Percentiles rank a stretch among this genome's conserved stretches.
Evolutionary conservation across 1,140 invertebrate genomes (phyloP).

Genomic region (Pteromalus puparum): DNA sequence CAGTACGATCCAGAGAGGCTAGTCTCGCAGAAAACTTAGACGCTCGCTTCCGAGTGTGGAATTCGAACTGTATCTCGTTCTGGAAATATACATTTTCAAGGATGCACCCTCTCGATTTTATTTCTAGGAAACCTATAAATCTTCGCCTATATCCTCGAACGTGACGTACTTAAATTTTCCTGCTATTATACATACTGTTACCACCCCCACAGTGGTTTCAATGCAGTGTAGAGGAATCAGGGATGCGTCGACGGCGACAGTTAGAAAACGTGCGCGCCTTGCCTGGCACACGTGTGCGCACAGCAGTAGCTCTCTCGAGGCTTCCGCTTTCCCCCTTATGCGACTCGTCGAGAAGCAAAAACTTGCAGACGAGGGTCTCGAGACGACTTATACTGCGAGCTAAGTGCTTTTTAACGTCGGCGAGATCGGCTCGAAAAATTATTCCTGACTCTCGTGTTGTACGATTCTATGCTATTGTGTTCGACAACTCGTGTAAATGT

Average conservation of each 20-base stretch:
- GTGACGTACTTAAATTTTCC: not conserved
- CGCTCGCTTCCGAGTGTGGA: not conserved
- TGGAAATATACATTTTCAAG: not conserved
- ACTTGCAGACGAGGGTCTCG: not conserved
- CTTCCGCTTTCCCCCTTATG: constrained; percentile 27
- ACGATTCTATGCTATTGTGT: not conserved
- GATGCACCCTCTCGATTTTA: not conserved
- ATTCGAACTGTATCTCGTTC: not conserved
- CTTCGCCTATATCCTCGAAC: not conserved
- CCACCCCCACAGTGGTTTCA: not conserved
- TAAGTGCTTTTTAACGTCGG: constrained; percentile 19
- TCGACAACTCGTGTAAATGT: not conserved
- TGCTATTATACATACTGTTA: not conserved
- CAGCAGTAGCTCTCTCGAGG: not conserved
- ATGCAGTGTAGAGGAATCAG: no score
- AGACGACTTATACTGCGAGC: not conserved
- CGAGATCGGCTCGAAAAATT: not conserved
- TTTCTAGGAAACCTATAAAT: not conserved
- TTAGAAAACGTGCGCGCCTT: constrained; percentile 47
- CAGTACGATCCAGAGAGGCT: not conserved
- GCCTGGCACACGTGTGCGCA: constrained; percentile 24
- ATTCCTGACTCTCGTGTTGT: not conserved
- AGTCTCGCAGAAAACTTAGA: not conserved
- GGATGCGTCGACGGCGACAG: not conserved
- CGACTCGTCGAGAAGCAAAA: not conserved